These are phyloP conservation scores for Mormyrus lacerda DNA, from an alignment of 2,113 vertebrate genomes.

Conservation along the genomic window DNA sequence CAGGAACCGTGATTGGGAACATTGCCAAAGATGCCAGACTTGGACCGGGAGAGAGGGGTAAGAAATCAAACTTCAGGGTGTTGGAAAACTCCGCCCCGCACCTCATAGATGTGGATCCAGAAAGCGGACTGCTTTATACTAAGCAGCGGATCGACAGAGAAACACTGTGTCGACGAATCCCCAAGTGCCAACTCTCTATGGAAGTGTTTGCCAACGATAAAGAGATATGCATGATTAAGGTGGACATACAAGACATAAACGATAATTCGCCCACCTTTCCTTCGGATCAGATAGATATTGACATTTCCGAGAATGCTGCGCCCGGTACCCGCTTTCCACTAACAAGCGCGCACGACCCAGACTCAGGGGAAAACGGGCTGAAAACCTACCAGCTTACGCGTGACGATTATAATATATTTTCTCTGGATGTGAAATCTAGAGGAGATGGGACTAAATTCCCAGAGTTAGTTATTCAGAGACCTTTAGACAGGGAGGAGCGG, in stretches of 20 bases:
- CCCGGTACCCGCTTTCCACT: constrained; percentile 93
- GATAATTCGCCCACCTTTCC: constrained; percentile 90
- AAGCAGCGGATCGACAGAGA: constrained; percentile 95
- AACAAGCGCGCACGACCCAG: constrained; percentile 88
- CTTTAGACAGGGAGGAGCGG: constrained; percentile 89
- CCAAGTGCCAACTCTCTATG: constrained; percentile 94
- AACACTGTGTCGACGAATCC: constrained; percentile 80
- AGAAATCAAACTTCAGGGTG: constrained; percentile 87
- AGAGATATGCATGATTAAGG: constrained; percentile 98
- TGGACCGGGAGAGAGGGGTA: constrained; percentile 67
- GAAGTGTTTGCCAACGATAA: constrained; percentile 97
- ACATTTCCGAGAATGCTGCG: constrained; percentile 95
- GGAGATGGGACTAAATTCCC: constrained; percentile 96
- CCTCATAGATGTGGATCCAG: constrained; percentile 89
- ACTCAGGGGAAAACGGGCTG: constrained; percentile 86
- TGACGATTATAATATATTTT: constrained; percentile 92
- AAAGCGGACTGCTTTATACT: constrained; percentile 89
- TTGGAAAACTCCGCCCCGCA: constrained; percentile 94
- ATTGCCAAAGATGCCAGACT: constrained; percentile 94
- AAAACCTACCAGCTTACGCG: constrained; percentile 93
- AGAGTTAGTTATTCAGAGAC: constrained; percentile 88
- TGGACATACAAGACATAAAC: constrained; percentile 95
- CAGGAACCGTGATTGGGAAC: constrained; percentile 92
- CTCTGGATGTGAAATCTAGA: constrained; percentile 90
- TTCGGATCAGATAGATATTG: constrained; percentile 92